phyloP scores from a whole-genome alignment of 2,888 invertebrate genomes.

The Athrips mouffetella region DNA sequence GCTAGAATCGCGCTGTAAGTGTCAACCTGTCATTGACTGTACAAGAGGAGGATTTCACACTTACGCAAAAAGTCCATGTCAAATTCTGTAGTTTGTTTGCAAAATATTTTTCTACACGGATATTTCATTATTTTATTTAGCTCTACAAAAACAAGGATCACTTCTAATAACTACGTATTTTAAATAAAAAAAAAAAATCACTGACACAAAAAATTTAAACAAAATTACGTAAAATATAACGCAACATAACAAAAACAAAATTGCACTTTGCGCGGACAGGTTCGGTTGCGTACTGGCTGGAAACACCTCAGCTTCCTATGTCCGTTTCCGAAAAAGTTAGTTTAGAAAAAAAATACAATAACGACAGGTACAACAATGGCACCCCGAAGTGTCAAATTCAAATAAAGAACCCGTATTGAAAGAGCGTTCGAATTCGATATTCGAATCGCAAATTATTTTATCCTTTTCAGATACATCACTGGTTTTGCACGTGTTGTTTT shows the following conservation, averaged over 20 bases:
- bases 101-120: conserved; percentile 52
- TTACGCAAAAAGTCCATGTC: conserved; percentile 51
- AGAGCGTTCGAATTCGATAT: too few relatives aligned
- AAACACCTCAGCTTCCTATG: conserved; percentile 53
- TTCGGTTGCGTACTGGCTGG: conserved; percentile 62
- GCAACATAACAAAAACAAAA: conserved; percentile 31
- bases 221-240: conserved; percentile 16
- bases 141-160: conserved; percentile 20
- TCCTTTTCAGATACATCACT: too few relatives aligned
- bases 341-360: conserved; percentile 36
- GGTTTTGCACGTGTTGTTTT: neutral
- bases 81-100: conserved; percentile 41
- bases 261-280: conserved; percentile 68
- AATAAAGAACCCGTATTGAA: conserved; percentile 3
- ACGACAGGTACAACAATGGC: conserved; percentile 58
- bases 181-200: too few relatives aligned
- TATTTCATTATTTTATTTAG: conserved; percentile 56
- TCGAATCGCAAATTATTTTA: too few relatives aligned
- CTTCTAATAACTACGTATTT: too few relatives aligned
- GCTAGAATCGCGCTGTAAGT: too few relatives aligned
- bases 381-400: conserved; percentile 22
- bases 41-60: too few relatives aligned
- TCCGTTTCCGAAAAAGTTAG: conserved; percentile 64
- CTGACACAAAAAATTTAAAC: neutral
- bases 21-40: too few relatives aligned